Evolutionary conservation across 1,140 invertebrate genomes (phyloP), one percentile per base, ranked within the genome.

Genomic region (Drosophila sturtevanti): DNA sequence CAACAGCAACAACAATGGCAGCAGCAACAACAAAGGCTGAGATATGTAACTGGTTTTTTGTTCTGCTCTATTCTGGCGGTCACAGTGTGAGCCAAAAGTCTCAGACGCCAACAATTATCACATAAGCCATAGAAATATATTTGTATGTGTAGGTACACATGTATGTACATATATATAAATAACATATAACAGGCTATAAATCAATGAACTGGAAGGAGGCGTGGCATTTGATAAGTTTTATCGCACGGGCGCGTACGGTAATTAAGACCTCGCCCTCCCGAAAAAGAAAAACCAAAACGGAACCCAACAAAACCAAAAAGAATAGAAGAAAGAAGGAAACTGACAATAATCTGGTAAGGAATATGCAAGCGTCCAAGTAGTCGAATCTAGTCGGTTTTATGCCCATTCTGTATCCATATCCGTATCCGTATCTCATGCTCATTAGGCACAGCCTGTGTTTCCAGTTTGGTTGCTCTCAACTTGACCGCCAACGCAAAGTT

Each of bases 181-280:
- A 89, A 87, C 86, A 87, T 87, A 87, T 87, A 87, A 74, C 69
- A 41, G 63, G 72, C 84, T 64, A 87, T 87, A 87, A 87, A 87
- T 87, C 84, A 89, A 89, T 87, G 66, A 64, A 65, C 24, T 16
- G 73, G 44, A 31, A 61, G 27, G 65, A 24, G 41, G 61, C 51
- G 58, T 67, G 59, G 74, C 74, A 70, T 48, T 77, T 82, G 82
- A 87, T 87, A 87, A 87, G 84, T 73, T 89, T 87, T 89, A 87
- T 87, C 84, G 84, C 84, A 80, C 79, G 84, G 85, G 82, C 79
- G 84, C 85, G 79, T 79, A 77, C 72, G 51, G 79, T 87, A 87
- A 87, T 87, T 87, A 87, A 87, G 84, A 74, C 18, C 31, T 35
- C 6, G 1, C 31, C 52, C 38, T 52, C 18, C 7, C 56, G 10